Base-by-base conservation (phyloP, 2,797 vertebrate species). In the Pitangus sulphuratus region DNA sequence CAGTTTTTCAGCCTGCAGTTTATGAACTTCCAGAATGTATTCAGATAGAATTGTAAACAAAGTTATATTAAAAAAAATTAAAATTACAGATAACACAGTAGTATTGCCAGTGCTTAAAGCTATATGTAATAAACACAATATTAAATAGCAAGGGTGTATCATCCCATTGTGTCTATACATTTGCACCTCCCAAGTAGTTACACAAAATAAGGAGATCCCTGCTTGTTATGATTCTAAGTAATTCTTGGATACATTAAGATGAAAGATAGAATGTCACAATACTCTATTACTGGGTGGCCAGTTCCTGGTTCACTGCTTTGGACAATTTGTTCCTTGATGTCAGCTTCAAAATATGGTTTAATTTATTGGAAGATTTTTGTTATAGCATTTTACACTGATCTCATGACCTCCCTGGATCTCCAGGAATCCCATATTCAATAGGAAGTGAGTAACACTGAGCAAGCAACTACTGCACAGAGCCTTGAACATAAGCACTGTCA, bases 251-350 rank as follows among this genome's bases (percentile, higher is more conserved):
- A 78, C 15, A 71, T 42, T 75, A 78, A 91, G 57, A 91, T 71
- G 60, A 91, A 91, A 87, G 91, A 87, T 61, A 68, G 9, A 60
- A n/a, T 25, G 37, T 81, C 69, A 94, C 71, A 89, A 81, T 78
- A 78, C 33, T 74, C 10, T 92, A 4, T 78, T 74, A 64, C 69
- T 89, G 89, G 93, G 89, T 95, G 87, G 95, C 31, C 87, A 53
- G 72, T 80, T 91, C 86, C 75, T 56, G 83, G 71, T 87, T 96
- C 45, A 60, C 30, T 80, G 75, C 71, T 95, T 64, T 95, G 91
- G 91, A 93, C 86, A 86, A 66, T 93, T 84, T 85, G 11, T 60
- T 95, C 84, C 78, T 87, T 89, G 64, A 95, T 77, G 79, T 87
- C 64, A 68, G 56, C 53, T 80, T 94, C 65, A 89, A 92, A 95